Evolutionary conservation across 1,140 invertebrate species (phyloP), one percentile per base, ranked within the genome.

Genomic region (Leptoteleia sp.): DNA sequence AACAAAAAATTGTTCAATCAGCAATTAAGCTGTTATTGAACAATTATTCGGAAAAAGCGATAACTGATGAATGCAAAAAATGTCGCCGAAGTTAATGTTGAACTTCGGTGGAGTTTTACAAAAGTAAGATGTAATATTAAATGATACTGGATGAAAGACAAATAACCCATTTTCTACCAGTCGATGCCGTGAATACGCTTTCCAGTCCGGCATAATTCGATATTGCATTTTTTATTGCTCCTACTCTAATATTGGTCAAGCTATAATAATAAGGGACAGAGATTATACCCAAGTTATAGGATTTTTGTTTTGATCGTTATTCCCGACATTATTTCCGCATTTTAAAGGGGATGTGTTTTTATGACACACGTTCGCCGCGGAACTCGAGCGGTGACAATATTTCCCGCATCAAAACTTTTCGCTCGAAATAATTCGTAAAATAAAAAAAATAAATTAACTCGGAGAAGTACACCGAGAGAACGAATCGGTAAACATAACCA

Each of bases 101-200:
- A 22, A 43, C 40, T 43, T 43, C 11, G n/a, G 17, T 11, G 13
- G 17, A n/a, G 8, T 43, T 43, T 19, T 19, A 43, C 22, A 19
- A 22, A 43, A 43, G 8, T 43, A 43, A 43, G 17, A 43, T 43
- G 9, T 27, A 29, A 47, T 13, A 47, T 47, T 47, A 47, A 47
- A 11, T 47, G 22, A 9, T 7, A 27, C 11, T 22, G 22, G 19
- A 29, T 27, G 43, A 27, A 27, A 47, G 22, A 29, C 22, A 27
- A 47, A 47, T 40, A 40, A 7, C 16, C 16, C 17, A 17, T 40
- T 40, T 19, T 40, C 15, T 8, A 17, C 7, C 17, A 7, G 37
- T 9, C 16, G 37, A 40, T 16, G 16, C 7, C 15, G 7, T 19
- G 37, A 40, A 40, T 40, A 40, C 15, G 9, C 33, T 35, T 35